Percentiles rank a stretch among this genome's conserved stretches.
Conservation (phyloP, 2,888 invertebrate genomes). For the Odontocerum albicorne region DNA sequence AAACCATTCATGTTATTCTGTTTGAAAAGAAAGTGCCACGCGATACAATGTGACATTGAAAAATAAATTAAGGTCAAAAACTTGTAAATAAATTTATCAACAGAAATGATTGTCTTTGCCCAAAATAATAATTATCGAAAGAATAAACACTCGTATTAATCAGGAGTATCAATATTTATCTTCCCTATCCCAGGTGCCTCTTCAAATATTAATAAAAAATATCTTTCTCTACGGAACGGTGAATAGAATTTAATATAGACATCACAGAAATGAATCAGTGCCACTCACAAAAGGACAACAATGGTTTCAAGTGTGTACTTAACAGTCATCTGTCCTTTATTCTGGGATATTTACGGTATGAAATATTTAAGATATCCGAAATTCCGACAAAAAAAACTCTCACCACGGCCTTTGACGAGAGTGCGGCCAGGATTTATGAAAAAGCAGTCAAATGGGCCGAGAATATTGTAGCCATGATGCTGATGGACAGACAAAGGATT, state of each 20-base stretch:
- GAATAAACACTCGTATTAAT: too few relatives aligned
- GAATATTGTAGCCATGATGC: neutral
- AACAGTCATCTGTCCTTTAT: slow-evolving; percentile 2
- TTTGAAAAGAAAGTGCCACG: too few relatives aligned
- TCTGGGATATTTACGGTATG: neutral
- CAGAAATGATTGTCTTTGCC: too few relatives aligned
- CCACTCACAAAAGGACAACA: neutral
- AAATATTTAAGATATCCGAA: neutral
- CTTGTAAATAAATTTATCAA: too few relatives aligned
- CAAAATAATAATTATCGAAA: too few relatives aligned
- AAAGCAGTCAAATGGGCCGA: neutral
- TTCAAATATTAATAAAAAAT: neutral
- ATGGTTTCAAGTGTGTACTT: neutral
- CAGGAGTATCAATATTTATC: too few relatives aligned
- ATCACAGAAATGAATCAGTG: neutral
- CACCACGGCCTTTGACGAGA: slow-evolving; percentile 3
- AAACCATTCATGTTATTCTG: too few relatives aligned
- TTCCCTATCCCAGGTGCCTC: too few relatives aligned
- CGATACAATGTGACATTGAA: too few relatives aligned
- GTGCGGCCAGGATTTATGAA: neutral
- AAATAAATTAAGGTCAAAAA: too few relatives aligned
- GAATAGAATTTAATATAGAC: neutral
- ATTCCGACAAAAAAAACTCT: neutral
- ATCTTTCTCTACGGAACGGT: neutral
- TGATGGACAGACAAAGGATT: neutral